Percentiles rank a stretch among this genome's conserved stretches.
These are phyloP conservation scores for Festucalex cinctus DNA, from an alignment of 2,113 vertebrate species.

Conservation along the genomic window DNA sequence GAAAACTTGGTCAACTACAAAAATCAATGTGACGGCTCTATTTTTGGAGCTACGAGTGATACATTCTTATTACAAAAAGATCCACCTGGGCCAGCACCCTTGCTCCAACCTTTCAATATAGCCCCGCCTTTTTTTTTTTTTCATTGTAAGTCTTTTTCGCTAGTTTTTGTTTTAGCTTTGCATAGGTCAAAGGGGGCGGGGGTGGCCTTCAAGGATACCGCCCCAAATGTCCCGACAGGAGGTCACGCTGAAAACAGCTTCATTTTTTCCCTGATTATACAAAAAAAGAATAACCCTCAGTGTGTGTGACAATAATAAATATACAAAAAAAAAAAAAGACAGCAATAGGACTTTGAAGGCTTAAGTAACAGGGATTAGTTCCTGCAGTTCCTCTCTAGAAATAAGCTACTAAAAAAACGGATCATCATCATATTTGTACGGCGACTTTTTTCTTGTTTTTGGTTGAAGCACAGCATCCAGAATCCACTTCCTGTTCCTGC, in stretches of 20 bases:
- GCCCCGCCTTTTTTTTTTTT: too few relatives aligned
- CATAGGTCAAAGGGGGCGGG: conserved; percentile 60
- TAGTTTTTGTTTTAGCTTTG: conserved; percentile 66
- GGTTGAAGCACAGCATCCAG: conserved; percentile 76
- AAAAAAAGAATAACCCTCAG: conserved; percentile 69
- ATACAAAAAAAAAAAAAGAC: conserved; percentile 63
- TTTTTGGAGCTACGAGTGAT: background rate
- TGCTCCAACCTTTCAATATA: too few relatives aligned
- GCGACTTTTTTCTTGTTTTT: conserved; percentile 65
- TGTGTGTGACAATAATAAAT: conserved; percentile 59
- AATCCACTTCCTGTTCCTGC: conserved; percentile 50
- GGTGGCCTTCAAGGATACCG: background rate
- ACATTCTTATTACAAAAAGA: background rate
- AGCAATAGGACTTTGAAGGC: conserved; percentile 73
- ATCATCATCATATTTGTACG: conserved; percentile 65
- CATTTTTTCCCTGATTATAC: conserved; percentile 88
- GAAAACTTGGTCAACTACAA: background rate
- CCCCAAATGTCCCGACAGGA: conserved; percentile 70
- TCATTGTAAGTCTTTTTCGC: too few relatives aligned
- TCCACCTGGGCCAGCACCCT: background rate
- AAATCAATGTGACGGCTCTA: background rate
- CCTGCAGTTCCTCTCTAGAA: conserved; percentile 66
- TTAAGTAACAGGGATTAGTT: conserved; percentile 76
- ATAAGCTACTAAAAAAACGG: conserved; percentile 47
- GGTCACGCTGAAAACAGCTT: conserved; percentile 83